Percentiles rank a stretch among this genome's conserved stretches.
phyloP scores from a whole-genome alignment of 2,113 vertebrate species.

The Malurus melanocephalus region DNA sequence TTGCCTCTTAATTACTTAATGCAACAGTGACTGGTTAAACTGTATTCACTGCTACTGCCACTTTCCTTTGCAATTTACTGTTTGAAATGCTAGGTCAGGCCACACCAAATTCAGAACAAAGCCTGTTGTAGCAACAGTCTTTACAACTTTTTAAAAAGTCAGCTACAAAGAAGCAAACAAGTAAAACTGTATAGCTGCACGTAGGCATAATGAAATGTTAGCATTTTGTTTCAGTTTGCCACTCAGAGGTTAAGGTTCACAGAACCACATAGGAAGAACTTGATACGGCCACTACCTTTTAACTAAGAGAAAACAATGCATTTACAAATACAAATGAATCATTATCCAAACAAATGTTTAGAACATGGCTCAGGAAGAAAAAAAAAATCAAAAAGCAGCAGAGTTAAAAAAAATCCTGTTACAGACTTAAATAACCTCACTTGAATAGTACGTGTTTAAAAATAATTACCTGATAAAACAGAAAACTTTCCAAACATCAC shows the following conservation, averaged over 20 bases:
- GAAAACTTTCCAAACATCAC: background rate
- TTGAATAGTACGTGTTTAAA: background rate
- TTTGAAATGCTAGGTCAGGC: background rate
- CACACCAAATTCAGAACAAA: background rate
- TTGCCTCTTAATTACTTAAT: conserved; percentile 6
- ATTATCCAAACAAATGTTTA: conserved; percentile 25
- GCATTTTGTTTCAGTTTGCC: background rate
- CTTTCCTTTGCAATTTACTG: background rate
- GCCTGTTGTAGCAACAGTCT: background rate
- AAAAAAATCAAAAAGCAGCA: conserved; percentile 1
- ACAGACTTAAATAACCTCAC: background rate
- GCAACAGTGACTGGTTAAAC: background rate
- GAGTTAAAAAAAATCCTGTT: background rate
- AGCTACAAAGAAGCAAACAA: background rate
- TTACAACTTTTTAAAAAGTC: background rate
- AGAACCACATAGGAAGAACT: background rate
- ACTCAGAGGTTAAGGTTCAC: background rate
- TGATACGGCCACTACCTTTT: background rate
- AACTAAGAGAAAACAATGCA: conserved; percentile 38
- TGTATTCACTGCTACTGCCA: background rate
- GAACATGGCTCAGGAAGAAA: background rate
- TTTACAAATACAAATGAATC: conserved; percentile 27
- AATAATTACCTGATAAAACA: background rate
- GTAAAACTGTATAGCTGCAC: background rate
- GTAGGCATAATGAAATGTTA: background rate